Percentiles rank a stretch among this genome's conserved stretches.
phyloP scores from a whole-genome alignment of 2,888 invertebrate genomes.

The Xylocampa areola region DNA sequence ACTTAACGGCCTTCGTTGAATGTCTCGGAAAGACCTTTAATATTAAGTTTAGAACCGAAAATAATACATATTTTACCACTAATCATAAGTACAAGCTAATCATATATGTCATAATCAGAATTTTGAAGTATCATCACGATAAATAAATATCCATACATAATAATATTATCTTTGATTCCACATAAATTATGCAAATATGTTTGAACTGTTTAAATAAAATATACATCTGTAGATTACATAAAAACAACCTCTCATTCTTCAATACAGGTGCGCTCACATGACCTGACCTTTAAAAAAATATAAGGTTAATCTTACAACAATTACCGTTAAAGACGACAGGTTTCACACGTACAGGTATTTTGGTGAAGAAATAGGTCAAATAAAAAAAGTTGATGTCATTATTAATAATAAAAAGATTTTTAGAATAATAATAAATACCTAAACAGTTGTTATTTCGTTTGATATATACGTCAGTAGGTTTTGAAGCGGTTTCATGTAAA shows the following conservation, averaged over 20 bases:
- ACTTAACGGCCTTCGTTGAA: no score
- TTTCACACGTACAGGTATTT: slow-evolving; percentile 13
- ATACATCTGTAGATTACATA: slow-evolving; percentile 8
- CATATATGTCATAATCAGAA: no score
- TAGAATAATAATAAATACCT: not conserved
- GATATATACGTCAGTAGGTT: no score
- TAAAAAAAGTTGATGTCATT: not conserved
- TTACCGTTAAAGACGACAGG: slow-evolving; percentile 35
- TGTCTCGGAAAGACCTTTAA: no score
- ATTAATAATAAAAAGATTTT: not conserved
- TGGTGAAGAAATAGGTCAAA: slow-evolving; percentile 8
- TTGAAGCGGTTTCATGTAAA: no score
- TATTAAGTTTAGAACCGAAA: no score
- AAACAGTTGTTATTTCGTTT: not conserved
- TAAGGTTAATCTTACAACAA: slow-evolving; percentile 24
- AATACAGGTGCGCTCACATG: slow-evolving; percentile 15
- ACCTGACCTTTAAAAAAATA: slow-evolving; percentile 29
- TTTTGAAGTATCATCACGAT: no score
- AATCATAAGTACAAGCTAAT: no score
- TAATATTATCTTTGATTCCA: no score
- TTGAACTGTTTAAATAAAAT: slow-evolving; percentile 10
- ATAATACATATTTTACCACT: no score
- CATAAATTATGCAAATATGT: slow-evolving; percentile 14
- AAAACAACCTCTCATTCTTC: slow-evolving; percentile 22
- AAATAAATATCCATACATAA: no score